These are phyloP conservation scores for Oceanodroma leucorhoa DNA, from an alignment of 2,797 vertebrate species.

Conservation along the genomic window DNA sequence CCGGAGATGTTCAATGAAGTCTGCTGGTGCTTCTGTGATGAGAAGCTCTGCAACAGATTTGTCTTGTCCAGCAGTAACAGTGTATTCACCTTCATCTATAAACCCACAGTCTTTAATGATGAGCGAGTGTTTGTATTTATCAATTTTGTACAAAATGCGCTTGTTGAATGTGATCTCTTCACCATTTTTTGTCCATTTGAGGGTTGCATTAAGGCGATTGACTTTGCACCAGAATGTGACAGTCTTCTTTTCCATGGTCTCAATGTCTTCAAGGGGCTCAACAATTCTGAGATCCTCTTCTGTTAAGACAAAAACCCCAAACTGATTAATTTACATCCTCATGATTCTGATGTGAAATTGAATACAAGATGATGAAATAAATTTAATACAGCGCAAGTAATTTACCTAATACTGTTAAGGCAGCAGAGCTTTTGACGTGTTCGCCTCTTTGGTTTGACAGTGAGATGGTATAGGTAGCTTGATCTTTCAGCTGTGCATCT, in stretches of 20 bases:
- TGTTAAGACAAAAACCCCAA: slow-evolving; percentile 61
- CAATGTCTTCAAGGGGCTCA: slow-evolving; percentile 91
- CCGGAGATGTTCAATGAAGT: slow-evolving; percentile 87
- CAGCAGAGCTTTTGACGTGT: slow-evolving; percentile 85
- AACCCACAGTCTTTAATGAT: slow-evolving; percentile 93
- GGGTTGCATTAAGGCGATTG: slow-evolving; percentile 87
- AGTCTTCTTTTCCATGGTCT: slow-evolving; percentile 96
- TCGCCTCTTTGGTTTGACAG: slow-evolving; percentile 92
- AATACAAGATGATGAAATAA: not conserved
- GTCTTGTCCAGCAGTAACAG: slow-evolving; percentile 85
- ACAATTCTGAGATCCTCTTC: slow-evolving; percentile 93
- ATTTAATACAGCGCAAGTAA: not conserved
- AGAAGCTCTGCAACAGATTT: slow-evolving; percentile 92
- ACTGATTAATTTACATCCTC: not conserved
- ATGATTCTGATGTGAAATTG: not conserved
- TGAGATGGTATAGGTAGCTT: slow-evolving; percentile 83
- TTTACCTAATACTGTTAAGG: slow-evolving; percentile 88
- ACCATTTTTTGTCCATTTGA: slow-evolving; percentile 92
- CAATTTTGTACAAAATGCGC: slow-evolving; percentile 86
- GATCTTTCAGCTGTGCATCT: slow-evolving; percentile 85
- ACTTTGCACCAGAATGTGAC: slow-evolving; percentile 96
- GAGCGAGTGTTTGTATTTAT: slow-evolving; percentile 93
- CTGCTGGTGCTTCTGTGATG: slow-evolving; percentile 94
- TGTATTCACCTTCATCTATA: slow-evolving; percentile 93
- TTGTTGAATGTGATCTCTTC: slow-evolving; percentile 87